Base-by-base conservation (phyloP, 2,797 vertebrate genomes). In the Tachyglossus aculeatus region DNA sequence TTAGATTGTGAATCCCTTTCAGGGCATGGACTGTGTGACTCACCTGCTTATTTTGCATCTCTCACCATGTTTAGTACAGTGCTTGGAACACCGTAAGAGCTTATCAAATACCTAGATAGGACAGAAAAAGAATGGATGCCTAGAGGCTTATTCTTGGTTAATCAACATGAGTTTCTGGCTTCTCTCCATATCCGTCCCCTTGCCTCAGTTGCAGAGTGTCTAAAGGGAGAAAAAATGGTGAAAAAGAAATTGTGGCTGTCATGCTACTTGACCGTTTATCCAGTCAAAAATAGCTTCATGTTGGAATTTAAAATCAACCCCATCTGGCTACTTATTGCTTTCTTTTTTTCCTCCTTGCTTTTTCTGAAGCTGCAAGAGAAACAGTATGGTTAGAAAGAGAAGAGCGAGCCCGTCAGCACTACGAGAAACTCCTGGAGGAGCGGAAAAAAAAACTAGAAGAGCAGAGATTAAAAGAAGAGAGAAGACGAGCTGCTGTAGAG, bases 341-440 rank as follows among this genome's bases (percentile, higher is more conserved):
- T 54, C 53, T 21, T 50, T 69, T 81, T 66, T 62, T 73, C 53
- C 66, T 32, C 21, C 72, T 70, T 65, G 80, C 27, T 69, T 29
- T 25, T 67, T 22, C 61, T 24, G 5, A 77, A 99, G 98, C 94
- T 81, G 87, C 88, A 5, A 95, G 95, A 87, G 96, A 98, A 86
- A 90, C 90, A 0, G 36, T 95, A 71, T 98, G 96, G 96, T 85
- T 96, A 79, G 96, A 96, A 44, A 92, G 94, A 51, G 96, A 98
- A 83, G 94, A 95, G 78, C 91, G 95, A 39, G 96, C 97, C 43
- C 87, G 89, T 77, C 96, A 95, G 77, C 92, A 96, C 89, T 97
- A 97, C 55, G 97, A 97, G 82, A 96, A 90, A 74, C 97, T 96
- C 51, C 75, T 96, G 77, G 96, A 96, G 73, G 97, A 98, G 38